phyloP scores from a whole-genome alignment of 2,797 vertebrate genomes.

The Epinephelus coioides region DNA sequence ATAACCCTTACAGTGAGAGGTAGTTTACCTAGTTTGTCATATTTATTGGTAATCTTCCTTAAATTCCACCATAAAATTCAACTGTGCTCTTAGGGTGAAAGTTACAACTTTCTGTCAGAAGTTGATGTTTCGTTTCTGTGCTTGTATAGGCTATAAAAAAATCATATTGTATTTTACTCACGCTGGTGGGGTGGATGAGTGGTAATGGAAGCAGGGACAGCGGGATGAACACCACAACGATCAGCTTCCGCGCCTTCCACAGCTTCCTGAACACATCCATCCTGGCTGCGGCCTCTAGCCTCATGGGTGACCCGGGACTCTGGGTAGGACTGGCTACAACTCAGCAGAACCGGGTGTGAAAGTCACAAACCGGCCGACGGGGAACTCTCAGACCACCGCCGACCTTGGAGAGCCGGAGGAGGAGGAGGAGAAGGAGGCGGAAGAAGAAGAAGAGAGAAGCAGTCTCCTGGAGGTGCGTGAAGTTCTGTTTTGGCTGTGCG shows the following conservation, averaged over 20 bases:
- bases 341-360: slow-evolving; percentile 44
- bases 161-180: slow-evolving; percentile 85
- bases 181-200: slow-evolving; percentile 92
- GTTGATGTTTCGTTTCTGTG: not conserved
- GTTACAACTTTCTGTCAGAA: not conserved
- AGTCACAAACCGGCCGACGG: not conserved
- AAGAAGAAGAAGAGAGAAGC: slow-evolving; percentile 1
- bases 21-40: not conserved
- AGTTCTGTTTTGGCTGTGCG: slow-evolving; percentile 45
- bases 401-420: not conserved
- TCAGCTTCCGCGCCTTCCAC: slow-evolving; percentile 91
- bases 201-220: slow-evolving; percentile 94
- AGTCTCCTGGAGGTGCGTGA: not conserved
- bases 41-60: not conserved
- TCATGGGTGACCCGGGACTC: slow-evolving; percentile 79
- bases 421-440: not conserved
- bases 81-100: slow-evolving; percentile 3
- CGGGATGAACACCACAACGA: slow-evolving; percentile 92
- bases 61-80: not conserved
- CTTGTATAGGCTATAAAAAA: not conserved
- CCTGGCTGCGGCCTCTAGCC: slow-evolving; percentile 83
- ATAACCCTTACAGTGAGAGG: not conserved
- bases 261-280: slow-evolving; percentile 92
- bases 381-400: not conserved
- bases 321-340: slow-evolving; percentile 46